Conservation (phyloP, 2,888 invertebrate species). For the Acleris cristana region DNA sequence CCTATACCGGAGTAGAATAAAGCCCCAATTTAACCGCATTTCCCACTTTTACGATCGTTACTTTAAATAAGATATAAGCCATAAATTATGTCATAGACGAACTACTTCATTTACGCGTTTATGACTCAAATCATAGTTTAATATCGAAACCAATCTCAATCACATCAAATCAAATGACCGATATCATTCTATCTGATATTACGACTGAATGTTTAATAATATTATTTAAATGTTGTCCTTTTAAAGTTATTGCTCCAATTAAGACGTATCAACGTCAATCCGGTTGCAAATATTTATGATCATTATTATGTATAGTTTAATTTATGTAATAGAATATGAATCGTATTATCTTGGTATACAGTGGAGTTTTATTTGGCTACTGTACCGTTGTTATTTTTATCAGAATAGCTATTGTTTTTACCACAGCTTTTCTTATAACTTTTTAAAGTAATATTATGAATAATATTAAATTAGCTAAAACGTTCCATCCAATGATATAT, state of each 20-base stretch:
- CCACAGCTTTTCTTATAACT: constrained; percentile 7
- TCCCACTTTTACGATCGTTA: too few species aligned
- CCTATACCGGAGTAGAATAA: too few species aligned
- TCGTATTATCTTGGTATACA: background rate
- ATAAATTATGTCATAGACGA: too few species aligned
- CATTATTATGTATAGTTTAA: constrained; percentile 11
- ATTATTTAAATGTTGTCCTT: constrained; percentile 29
- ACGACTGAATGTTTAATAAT: constrained; percentile 32
- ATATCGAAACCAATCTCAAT: constrained; percentile 4
- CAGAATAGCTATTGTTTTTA: constrained; percentile 7
- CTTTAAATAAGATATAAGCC: too few species aligned
- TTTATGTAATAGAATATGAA: background rate
- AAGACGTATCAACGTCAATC: constrained; percentile 38
- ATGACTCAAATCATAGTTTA: background rate
- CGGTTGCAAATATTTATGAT: constrained; percentile 35
- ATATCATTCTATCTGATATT: constrained; percentile 19
- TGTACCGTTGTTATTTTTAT: constrained; percentile 5
- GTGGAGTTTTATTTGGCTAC: background rate
- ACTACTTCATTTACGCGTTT: too few species aligned
- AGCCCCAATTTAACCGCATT: too few species aligned
- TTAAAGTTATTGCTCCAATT: constrained; percentile 34
- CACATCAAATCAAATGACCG: constrained; percentile 8
- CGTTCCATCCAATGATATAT: background rate
- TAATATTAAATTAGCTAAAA: background rate
- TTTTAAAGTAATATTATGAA: background rate